phyloP scores from a whole-genome alignment of 2,113 vertebrate species.

The Macrotus californicus region DNA sequence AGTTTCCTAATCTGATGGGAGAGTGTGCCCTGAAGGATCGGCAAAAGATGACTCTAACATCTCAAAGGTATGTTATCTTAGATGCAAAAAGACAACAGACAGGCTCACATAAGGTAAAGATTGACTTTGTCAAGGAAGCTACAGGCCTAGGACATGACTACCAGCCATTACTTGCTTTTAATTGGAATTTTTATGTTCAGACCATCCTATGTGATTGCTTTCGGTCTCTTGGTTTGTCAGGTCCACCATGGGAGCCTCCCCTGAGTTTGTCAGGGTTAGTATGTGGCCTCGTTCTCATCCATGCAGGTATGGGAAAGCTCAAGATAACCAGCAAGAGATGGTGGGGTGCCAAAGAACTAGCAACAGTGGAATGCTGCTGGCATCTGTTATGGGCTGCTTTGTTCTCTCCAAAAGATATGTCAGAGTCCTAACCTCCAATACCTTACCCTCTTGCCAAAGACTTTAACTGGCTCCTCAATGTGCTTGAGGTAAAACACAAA shows the following conservation, averaged over 20 bases:
- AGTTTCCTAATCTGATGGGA: background rate
- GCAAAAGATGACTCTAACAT: background rate
- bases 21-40: background rate
- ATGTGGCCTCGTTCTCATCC: background rate
- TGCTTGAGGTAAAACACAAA: background rate
- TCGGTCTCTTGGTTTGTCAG: background rate
- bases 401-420: background rate
- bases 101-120: background rate
- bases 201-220: background rate
- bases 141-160: background rate
- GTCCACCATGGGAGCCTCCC: background rate
- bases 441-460: background rate
- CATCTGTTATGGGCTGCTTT: background rate
- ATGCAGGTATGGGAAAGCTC: background rate
- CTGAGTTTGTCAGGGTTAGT: background rate
- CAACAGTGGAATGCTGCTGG: background rate
- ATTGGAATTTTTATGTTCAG: background rate
- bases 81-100: background rate
- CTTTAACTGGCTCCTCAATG: background rate
- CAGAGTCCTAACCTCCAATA: background rate
- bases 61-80: background rate
- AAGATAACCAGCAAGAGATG: background rate
- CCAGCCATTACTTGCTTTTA: background rate
- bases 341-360: background rate
- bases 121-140: background rate